Evolutionary conservation across 2,113 vertebrate genomes (phyloP).

Genomic region (Rynchops niger): DNA sequence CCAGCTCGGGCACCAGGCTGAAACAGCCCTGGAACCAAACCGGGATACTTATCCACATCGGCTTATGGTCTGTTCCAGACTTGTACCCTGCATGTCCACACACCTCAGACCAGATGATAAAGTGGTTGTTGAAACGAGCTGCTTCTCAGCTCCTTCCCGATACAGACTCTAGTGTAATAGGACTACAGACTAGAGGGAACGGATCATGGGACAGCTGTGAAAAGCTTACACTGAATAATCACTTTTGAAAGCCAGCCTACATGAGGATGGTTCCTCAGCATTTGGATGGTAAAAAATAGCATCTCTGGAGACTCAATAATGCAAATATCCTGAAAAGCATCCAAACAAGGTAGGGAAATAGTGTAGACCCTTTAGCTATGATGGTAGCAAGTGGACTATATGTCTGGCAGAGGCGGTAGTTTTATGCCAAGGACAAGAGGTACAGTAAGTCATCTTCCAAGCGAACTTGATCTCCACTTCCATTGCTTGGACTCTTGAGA

Average conservation of each 20-base stretch:
- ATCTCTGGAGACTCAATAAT: neutral
- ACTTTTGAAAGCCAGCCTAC: neutral
- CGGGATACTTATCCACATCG: fast-evolving
- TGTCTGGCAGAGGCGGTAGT: neutral
- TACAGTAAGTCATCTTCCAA: neutral
- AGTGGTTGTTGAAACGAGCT: neutral
- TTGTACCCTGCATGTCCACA: neutral
- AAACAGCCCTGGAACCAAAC: neutral
- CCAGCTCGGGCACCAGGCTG: neutral
- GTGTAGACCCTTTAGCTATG: neutral
- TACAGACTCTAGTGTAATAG: neutral
- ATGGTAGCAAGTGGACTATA: neutral
- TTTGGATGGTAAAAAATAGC: neutral
- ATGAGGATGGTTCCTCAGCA: neutral
- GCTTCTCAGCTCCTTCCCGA: neutral
- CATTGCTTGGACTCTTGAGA: neutral
- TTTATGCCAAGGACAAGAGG: neutral
- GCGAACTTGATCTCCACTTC: neutral
- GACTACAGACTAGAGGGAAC: neutral
- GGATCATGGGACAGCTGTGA: neutral
- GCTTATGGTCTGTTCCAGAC: neutral
- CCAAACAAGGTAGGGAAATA: neutral
- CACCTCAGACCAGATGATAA: neutral
- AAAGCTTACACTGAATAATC: neutral
- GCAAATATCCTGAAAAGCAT: neutral